Percentiles rank a stretch among this genome's conserved stretches.
Conservation (phyloP, 2,113 vertebrate species). For the Colaptes auratus region DNA sequence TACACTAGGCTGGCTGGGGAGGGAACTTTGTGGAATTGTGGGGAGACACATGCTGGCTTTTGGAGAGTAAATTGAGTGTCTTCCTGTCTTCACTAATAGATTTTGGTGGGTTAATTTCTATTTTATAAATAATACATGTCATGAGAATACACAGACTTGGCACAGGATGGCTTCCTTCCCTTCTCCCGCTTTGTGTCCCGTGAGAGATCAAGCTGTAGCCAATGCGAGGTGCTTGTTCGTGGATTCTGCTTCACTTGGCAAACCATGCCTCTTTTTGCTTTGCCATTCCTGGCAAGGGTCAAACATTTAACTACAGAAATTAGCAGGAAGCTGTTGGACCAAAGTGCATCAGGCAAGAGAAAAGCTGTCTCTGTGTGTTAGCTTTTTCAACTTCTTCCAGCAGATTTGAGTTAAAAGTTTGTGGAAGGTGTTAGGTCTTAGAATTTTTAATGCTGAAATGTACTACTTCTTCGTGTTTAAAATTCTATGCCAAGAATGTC, state of each 20-base stretch:
- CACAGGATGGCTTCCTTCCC: not conserved
- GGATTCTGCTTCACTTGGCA: constrained; percentile 58
- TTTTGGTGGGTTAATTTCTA: not conserved
- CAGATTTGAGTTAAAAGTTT: constrained; percentile 25
- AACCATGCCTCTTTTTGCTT: constrained; percentile 37
- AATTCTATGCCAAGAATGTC: not conserved
- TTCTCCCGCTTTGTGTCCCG: not conserved
- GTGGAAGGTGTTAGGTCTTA: not conserved
- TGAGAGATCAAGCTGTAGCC: too few relatives aligned
- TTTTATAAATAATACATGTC: constrained; percentile 5
- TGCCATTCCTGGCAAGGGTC: constrained; percentile 55
- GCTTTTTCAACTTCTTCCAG: not conserved
- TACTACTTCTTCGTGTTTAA: not conserved
- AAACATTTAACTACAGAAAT: constrained; percentile 53
- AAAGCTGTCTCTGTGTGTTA: constrained; percentile 2
- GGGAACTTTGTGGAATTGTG: not conserved
- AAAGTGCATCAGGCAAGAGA: constrained; percentile 29
- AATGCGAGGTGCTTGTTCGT: constrained; percentile 55
- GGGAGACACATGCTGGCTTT: not conserved
- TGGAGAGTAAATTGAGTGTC: not conserved
- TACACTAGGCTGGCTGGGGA: not conserved
- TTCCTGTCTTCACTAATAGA: not conserved
- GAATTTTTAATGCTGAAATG: not conserved
- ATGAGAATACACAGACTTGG: not conserved
- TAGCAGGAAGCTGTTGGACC: constrained; percentile 44